Conservation (phyloP, 2,797 vertebrate genomes). For the Eospalax fontanierii region DNA sequence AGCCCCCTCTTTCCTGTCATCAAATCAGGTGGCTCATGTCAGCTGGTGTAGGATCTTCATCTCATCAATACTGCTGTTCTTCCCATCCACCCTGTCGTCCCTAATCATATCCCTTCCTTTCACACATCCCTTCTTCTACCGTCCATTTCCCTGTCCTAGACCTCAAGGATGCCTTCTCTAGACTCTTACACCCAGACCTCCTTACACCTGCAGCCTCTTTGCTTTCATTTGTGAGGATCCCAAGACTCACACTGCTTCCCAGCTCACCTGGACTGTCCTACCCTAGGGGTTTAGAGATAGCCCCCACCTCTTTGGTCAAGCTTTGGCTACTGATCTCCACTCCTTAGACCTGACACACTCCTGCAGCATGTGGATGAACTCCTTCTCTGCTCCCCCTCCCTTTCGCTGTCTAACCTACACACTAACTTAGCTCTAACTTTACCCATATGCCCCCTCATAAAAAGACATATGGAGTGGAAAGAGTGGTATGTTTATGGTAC, state of each 20-base stretch:
- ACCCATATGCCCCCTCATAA: too few species aligned
- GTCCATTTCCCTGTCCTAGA: neutral
- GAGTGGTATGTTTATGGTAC: too few species aligned
- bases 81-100: too few species aligned
- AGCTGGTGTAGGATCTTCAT: too few species aligned
- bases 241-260: too few species aligned
- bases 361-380: too few species aligned
- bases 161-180: neutral
- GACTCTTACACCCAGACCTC: neutral
- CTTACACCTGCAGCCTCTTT: neutral
- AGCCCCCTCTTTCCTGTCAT: neutral
- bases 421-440: neutral
- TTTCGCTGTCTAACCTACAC: neutral
- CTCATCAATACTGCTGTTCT: too few species aligned
- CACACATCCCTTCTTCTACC: too few species aligned
- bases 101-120: too few species aligned
- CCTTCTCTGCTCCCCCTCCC: neutral
- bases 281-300: neutral
- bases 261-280: neutral
- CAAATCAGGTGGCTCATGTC: too few species aligned
- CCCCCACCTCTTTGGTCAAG: neutral
- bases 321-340: neutral
- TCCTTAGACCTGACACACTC: neutral
- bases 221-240: neutral
- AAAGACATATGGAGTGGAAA: too few species aligned